Percentiles rank a stretch among this genome's conserved stretches.
Conservation (phyloP, 2,797 vertebrate genomes). For the Sternotherus odoratus region DNA sequence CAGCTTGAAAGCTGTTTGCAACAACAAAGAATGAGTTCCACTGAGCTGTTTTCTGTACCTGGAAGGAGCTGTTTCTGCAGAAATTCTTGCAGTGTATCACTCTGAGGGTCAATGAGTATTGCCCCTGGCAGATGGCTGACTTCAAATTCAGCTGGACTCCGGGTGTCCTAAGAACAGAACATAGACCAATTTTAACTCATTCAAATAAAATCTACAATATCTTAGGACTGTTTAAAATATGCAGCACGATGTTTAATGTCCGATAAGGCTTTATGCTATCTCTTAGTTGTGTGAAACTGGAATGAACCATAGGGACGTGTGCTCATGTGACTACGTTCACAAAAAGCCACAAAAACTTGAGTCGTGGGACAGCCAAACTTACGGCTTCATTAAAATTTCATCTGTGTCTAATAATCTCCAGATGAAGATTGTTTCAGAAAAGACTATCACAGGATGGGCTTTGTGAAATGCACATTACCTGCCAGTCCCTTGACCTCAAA, state of each 20-base stretch:
- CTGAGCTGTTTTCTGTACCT: neutral
- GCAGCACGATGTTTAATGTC: neutral
- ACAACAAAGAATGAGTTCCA: neutral
- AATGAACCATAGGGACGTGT: neutral
- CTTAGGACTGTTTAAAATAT: neutral
- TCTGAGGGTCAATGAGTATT: neutral
- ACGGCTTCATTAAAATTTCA: neutral
- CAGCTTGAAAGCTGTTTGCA: neutral
- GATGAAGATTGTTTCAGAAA: neutral
- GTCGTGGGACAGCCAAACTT: neutral
- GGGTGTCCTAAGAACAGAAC: neutral
- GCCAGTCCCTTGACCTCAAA: conserved; percentile 63
- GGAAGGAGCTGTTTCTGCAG: neutral
- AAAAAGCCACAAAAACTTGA: neutral
- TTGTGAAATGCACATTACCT: conserved; percentile 68
- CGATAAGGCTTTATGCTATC: neutral
- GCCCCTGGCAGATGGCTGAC: conserved; percentile 12
- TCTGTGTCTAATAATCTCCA: neutral
- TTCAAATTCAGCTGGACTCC: conserved; percentile 8
- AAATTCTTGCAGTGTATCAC: neutral
- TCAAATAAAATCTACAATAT: neutral
- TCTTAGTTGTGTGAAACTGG: neutral
- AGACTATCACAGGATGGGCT: conserved; percentile 4
- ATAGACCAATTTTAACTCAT: neutral
- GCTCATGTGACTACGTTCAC: neutral